Base-by-base conservation (phyloP, 2,113 vertebrate species). In the Cavia aperea region DNA sequence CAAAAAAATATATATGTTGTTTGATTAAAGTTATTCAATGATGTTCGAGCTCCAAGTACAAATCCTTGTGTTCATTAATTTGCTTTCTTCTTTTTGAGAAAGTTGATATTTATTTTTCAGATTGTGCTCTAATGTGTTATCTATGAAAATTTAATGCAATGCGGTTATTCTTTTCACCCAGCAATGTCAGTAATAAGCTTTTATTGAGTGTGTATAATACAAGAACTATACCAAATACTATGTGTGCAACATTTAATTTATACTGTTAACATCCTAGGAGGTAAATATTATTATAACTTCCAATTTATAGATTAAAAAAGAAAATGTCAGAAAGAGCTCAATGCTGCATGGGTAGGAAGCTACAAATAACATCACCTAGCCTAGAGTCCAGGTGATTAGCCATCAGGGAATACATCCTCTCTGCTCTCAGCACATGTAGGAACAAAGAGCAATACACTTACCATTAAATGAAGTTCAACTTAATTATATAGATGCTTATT, bases 1-100 rank as follows among this genome's bases (percentile, higher is more conserved):
- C 98, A 95, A 95, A 83, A 90, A 94, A 86, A 26, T 21, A 24
- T 24, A 4, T 77, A 19, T 72, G 7, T 7, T 81, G 24, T 73
- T 65, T 89, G 75, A 75, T 21, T 43, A 77, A 81, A 82, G 77
- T 18, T n/a, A 54, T 23, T 63, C 8, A 9, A 4, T 15, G 4
- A 26, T 82, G 1, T 49, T 63, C 78, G 31, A 68, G 79, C 0
- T 12, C 21, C 23, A 75, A 46, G 4, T 63, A 24, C 5, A 86
- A 39, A 49, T 13, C 12, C 21, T 60, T 85, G 33, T 26, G 23
- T 49, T 73, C 31, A 9, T n/a, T 9, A 43, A 77, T 62, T n/a
- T 36, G n/a, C 36, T 49, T 81, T 46, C 31, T 62, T 24, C 1
- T 73, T 73, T 60, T 23, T 70, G 62, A 63, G 39, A 51, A 21